Evolutionary conservation across 2,797 vertebrate species (phyloP).

Genomic region (Arctocebus calabarensis): DNA sequence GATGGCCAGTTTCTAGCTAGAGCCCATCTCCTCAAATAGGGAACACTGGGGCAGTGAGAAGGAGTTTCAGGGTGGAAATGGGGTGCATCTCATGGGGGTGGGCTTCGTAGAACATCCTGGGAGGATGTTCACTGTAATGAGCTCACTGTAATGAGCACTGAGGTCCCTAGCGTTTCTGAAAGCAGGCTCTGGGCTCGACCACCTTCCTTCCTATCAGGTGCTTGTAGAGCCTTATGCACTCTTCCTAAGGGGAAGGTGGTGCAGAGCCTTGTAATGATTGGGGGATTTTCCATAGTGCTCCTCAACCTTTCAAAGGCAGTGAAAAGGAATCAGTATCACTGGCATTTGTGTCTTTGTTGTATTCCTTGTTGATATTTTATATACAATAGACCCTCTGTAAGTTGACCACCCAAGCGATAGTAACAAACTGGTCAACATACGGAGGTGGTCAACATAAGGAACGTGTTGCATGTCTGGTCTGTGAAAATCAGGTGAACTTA

Average conservation of each 20-base stretch:
- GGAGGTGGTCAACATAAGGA: no score
- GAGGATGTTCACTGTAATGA: slow-evolving; percentile 5
- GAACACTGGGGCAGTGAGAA: background rate
- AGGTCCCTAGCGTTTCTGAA: background rate
- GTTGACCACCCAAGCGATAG: no score
- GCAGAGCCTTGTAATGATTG: background rate
- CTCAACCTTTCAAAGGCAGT: background rate
- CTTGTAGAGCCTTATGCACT: background rate
- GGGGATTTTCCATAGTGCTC: background rate
- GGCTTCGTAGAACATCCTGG: background rate
- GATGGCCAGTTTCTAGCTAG: background rate
- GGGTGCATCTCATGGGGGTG: background rate
- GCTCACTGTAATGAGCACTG: background rate
- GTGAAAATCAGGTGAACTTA: no score
- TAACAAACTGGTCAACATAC: no score
- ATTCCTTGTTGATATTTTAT: background rate
- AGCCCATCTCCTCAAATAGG: background rate
- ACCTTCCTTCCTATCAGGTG: background rate
- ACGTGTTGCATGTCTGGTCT: no score
- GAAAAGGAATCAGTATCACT: background rate
- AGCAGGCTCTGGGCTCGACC: background rate
- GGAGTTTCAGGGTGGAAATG: background rate
- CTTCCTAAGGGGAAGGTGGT: background rate
- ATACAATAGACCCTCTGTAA: no score
- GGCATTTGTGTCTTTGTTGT: background rate